A percentile compares a stretch with the other conserved stretches of the same genome.
These are phyloP conservation scores for Oreochromis spilurus DNA, from an alignment of 2,113 vertebrate species.

Conservation along the genomic window DNA sequence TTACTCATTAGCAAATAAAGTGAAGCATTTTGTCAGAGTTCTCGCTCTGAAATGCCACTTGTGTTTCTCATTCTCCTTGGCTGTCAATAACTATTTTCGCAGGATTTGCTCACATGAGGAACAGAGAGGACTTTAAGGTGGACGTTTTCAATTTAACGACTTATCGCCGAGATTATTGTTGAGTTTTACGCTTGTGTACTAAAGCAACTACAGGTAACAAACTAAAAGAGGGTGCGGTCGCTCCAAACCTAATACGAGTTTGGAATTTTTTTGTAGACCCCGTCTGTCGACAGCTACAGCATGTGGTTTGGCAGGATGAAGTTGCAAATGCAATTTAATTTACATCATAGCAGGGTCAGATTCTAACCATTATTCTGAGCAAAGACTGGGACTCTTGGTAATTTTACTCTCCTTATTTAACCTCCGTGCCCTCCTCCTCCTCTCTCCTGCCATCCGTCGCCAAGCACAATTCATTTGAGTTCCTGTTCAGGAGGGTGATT, in stretches of 20 bases:
- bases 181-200: not conserved
- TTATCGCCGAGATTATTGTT: not conserved
- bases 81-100: not conserved
- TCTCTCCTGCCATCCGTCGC: slow-evolving; percentile 25
- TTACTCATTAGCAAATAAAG: not conserved
- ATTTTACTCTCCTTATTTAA: slow-evolving; percentile 67
- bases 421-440: slow-evolving; percentile 28
- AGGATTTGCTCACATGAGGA: not conserved
- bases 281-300: not conserved
- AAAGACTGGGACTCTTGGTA: slow-evolving; percentile 35
- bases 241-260: not conserved
- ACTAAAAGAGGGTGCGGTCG: not conserved
- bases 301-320: slow-evolving; percentile 40
- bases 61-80: not conserved
- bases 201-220: not conserved
- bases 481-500: slow-evolving; percentile 64
- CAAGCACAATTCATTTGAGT: slow-evolving; percentile 62
- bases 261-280: not conserved
- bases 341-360: slow-evolving; percentile 42
- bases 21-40: not conserved
- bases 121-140: not conserved
- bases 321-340: slow-evolving; percentile 60
- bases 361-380: slow-evolving; percentile 25
- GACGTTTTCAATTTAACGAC: not conserved
- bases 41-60: not conserved